phyloP scores from a whole-genome alignment of 2,888 invertebrate genomes.

The Melieria crassipennis region DNA sequence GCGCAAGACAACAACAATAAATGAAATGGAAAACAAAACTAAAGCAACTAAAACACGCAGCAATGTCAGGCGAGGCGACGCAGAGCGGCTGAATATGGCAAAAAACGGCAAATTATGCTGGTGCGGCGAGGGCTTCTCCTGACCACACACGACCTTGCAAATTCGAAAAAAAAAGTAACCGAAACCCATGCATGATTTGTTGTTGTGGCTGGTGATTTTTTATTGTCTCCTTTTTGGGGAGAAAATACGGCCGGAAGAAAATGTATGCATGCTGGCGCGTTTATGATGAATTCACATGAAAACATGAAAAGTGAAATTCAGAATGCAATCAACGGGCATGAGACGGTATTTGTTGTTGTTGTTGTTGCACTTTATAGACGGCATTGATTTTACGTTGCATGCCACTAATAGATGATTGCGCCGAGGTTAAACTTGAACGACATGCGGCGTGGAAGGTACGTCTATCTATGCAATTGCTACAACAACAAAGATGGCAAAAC shows the following conservation, averaged over 20 bases:
- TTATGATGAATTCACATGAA: slow-evolving; percentile 12
- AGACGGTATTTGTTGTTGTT: too few species aligned
- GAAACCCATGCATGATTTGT: slow-evolving; percentile 7
- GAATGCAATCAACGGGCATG: not conserved
- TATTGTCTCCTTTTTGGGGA: too few species aligned
- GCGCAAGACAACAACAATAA: not conserved
- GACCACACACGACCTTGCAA: slow-evolving; percentile 22
- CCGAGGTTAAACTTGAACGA: too few species aligned
- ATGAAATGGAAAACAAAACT: too few species aligned
- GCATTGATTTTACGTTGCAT: slow-evolving; percentile 5
- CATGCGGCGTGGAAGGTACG: too few species aligned
- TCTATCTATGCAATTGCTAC: too few species aligned
- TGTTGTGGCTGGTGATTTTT: not conserved
- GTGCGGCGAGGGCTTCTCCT: not conserved
- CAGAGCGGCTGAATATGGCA: not conserved
- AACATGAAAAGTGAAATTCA: slow-evolving; percentile 15
- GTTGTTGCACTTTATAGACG: too few species aligned
- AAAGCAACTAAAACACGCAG: not conserved
- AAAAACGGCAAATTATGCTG: too few species aligned
- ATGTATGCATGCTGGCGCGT: not conserved
- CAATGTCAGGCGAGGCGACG: slow-evolving; percentile 15
- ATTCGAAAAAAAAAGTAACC: not conserved
- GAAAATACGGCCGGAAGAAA: too few species aligned
- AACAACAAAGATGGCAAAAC: too few species aligned
- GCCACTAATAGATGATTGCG: too few species aligned